These are phyloP conservation scores for Camponotus fellah DNA, from an alignment of 2,888 invertebrate species.

Conservation along the genomic window DNA sequence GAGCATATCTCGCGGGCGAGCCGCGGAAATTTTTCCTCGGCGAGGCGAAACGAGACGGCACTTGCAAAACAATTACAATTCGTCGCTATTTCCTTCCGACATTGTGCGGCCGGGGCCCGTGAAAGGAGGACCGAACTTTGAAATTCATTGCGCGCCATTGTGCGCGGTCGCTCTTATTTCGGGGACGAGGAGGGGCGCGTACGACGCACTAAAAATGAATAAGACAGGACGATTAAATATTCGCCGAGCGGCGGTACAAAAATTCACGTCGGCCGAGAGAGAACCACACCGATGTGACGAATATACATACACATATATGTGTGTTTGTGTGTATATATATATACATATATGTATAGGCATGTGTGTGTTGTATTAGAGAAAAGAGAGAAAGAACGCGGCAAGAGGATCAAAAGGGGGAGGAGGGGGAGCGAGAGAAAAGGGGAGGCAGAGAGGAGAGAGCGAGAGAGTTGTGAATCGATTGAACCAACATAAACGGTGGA, in stretches of 20 bases:
- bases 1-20: slow-evolving; percentile 44
- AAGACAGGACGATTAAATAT: slow-evolving; percentile 64
- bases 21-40: slow-evolving; percentile 49
- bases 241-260: slow-evolving; percentile 61
- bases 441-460: slow-evolving; percentile 50
- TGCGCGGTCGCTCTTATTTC: slow-evolving; percentile 49
- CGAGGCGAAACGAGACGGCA: slow-evolving; percentile 26
- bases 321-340: background rate
- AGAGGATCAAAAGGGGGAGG: slow-evolving; percentile 27
- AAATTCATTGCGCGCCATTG: slow-evolving; percentile 55
- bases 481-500: slow-evolving; percentile 84
- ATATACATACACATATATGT: background rate
- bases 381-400: slow-evolving; percentile 38
- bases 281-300: background rate
- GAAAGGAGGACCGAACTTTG: slow-evolving; percentile 53
- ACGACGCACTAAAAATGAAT: slow-evolving; percentile 62
- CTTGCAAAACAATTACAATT: slow-evolving; percentile 55
- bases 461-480: slow-evolving; percentile 83
- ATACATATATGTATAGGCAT: background rate
- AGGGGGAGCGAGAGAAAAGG: slow-evolving; percentile 40
- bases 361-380: background rate
- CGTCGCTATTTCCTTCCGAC: slow-evolving; percentile 53
- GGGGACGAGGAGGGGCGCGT: slow-evolving; percentile 18
- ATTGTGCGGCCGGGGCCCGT: slow-evolving; percentile 42
- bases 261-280: slow-evolving; percentile 52